phyloP scores from a whole-genome alignment of 2,113 vertebrate species.

The human (Homo sapiens) region DNA sequence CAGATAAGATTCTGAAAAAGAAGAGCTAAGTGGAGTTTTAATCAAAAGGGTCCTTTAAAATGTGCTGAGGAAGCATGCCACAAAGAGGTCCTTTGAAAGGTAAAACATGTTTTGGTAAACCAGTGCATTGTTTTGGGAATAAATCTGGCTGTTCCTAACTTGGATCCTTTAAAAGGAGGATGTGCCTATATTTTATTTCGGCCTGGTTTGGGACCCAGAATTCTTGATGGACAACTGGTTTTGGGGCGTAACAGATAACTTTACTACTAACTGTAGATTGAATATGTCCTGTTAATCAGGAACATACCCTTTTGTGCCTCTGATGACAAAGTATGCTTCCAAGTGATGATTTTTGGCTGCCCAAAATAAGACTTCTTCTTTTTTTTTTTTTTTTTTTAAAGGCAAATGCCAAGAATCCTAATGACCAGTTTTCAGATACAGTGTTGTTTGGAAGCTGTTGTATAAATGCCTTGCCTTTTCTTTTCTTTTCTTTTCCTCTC shows the following conservation, averaged over 20 bases:
- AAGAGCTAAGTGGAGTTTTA: slow-evolving; percentile 28
- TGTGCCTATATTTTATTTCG: not conserved
- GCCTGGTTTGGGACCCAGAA: not conserved
- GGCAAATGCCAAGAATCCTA: slow-evolving; percentile 25
- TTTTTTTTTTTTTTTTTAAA: not conserved
- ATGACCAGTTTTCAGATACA: not conserved
- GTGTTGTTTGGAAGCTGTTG: slow-evolving; percentile 40
- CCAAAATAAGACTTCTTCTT: not conserved
- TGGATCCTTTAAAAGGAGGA: slow-evolving; percentile 33
- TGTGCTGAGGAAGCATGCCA: not conserved
- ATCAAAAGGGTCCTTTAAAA: slow-evolving; percentile 14
- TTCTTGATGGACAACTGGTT: not conserved
- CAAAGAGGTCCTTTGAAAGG: slow-evolving; percentile 13
- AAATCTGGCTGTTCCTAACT: slow-evolving; percentile 34
- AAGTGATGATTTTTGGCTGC: slow-evolving; percentile 16
- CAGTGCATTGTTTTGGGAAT: not conserved
- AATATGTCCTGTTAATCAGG: not conserved
- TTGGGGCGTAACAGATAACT: not conserved
- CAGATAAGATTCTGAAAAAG: slow-evolving; percentile 4
- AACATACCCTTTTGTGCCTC: not conserved
- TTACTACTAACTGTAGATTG: not conserved
- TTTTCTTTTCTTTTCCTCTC: too few relatives aligned
- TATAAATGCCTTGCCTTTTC: too few relatives aligned
- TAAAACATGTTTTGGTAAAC: slow-evolving; percentile 6
- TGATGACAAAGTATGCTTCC: not conserved